A percentile compares a stretch with the other conserved stretches of the same genome.
These are phyloP conservation scores for Danaus chrysippus DNA, from an alignment of 2,888 invertebrate species.

Conservation along the genomic window DNA sequence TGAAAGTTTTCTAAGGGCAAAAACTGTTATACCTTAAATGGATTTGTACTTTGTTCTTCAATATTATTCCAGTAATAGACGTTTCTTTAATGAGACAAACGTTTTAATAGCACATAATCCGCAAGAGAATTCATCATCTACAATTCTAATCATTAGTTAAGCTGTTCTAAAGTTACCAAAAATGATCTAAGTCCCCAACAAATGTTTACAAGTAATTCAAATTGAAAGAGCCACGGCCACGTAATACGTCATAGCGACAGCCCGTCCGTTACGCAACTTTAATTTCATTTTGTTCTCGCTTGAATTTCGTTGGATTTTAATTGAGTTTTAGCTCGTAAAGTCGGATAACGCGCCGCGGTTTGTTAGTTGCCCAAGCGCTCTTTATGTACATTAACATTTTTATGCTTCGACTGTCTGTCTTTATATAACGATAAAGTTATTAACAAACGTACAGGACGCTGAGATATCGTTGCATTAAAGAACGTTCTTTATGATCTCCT, in stretches of 20 bases:
- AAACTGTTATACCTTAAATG: not conserved
- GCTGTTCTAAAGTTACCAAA: conserved; percentile 25
- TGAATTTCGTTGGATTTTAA: conserved; percentile 68
- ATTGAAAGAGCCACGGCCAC: conserved; percentile 37
- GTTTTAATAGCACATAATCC: conserved; percentile 3
- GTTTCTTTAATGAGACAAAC: not conserved
- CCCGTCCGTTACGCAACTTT: conserved; percentile 61
- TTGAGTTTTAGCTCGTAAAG: conserved; percentile 62
- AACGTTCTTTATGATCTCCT: conserved; percentile 66
- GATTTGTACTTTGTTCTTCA: not conserved
- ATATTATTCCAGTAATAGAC: not conserved
- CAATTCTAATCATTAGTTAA: conserved; percentile 19
- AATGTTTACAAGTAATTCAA: conserved; percentile 36
- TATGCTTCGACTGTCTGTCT: conserved; percentile 43
- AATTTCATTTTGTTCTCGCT: conserved; percentile 59
- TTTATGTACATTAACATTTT: conserved; percentile 52
- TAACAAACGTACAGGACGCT: conserved; percentile 59
- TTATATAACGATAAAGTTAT: conserved; percentile 66
- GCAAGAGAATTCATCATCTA: not conserved
- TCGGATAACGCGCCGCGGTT: conserved; percentile 51
- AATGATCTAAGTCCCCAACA: conserved; percentile 34
- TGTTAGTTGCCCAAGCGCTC: conserved; percentile 57
- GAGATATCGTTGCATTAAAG: conserved; percentile 61
- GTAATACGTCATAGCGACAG: conserved; percentile 43
- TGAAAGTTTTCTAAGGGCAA: conserved; percentile 14